Evolutionary conservation across 2,113 vertebrate species (phyloP).

Genomic region (Clarias macrocephalus): DNA sequence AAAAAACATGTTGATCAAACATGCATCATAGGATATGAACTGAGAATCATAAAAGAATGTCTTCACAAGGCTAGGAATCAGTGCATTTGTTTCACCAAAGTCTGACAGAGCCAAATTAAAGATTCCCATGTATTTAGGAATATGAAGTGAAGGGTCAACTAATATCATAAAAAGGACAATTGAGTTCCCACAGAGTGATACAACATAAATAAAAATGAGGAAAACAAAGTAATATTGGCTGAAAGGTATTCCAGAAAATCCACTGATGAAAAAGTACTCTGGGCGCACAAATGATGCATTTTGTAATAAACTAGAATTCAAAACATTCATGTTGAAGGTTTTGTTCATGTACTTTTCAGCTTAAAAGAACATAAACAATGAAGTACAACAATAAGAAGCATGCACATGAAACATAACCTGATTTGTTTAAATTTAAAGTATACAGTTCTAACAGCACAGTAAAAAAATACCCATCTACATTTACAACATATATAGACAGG

Average conservation of each 20-base stretch:
- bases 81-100: conserved; percentile 60
- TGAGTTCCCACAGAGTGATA: conserved; percentile 53
- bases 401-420: background rate
- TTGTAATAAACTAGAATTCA: conserved; percentile 12
- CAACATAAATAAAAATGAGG: conserved; percentile 53
- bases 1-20: conserved; percentile 68
- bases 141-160: conserved; percentile 51
- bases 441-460: background rate
- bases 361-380: background rate
- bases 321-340: background rate
- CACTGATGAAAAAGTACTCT: conserved; percentile 48
- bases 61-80: conserved; percentile 69
- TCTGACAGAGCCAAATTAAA: conserved; percentile 71
- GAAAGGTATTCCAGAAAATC: conserved; percentile 34
- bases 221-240: conserved; percentile 32
- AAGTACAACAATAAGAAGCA: background rate
- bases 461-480: background rate
- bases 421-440: background rate
- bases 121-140: conserved; percentile 70
- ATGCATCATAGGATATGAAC: conserved; percentile 60
- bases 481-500: background rate
- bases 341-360: background rate
- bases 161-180: conserved; percentile 38
- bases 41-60: conserved; percentile 63
- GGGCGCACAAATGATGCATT: conserved; percentile 44